phyloP scores from a whole-genome alignment of 1,140 invertebrate species.

The Scaptomyza graminum region DNA sequence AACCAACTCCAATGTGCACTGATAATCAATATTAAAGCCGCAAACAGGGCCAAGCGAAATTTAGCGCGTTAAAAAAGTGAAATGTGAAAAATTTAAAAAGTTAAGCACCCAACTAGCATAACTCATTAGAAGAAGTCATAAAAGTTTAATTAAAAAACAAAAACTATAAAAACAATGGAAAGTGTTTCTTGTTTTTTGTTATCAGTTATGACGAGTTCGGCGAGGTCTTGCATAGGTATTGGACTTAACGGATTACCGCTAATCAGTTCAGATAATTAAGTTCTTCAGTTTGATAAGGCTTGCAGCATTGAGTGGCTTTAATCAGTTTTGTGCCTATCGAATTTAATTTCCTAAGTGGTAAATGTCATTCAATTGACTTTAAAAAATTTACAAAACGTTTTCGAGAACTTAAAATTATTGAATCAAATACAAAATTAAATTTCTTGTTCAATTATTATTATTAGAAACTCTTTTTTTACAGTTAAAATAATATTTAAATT shows the following conservation, averaged over 20 bases:
- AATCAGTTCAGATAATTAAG: slow-evolving; percentile 24
- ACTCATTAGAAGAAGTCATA: slow-evolving; percentile 44
- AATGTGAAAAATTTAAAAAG: slow-evolving; percentile 46
- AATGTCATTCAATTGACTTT: not conserved
- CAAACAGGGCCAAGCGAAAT: slow-evolving; percentile 17
- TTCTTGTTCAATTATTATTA: too few relatives aligned
- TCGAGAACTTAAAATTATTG: too few relatives aligned
- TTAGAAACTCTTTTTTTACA: too few relatives aligned
- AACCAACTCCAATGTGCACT: slow-evolving; percentile 26
- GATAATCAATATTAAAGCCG: slow-evolving; percentile 72
- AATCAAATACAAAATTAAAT: too few relatives aligned
- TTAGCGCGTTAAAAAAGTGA: slow-evolving; percentile 27
- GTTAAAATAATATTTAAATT: too few relatives aligned
- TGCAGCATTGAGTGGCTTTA: not conserved
- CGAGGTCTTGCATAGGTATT: not conserved
- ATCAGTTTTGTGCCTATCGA: slow-evolving; percentile 7
- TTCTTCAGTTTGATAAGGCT: slow-evolving; percentile 29
- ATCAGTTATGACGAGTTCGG: slow-evolving; percentile 9
- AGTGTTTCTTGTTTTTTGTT: not conserved
- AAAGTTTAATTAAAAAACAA: slow-evolving; percentile 1
- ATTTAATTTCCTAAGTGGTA: slow-evolving; percentile 8
- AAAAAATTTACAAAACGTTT: not conserved
- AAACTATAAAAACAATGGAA: slow-evolving; percentile 7
- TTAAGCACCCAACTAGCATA: slow-evolving; percentile 49
- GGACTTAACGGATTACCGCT: slow-evolving; percentile 2